Evolutionary conservation across 2,113 vertebrate genomes (phyloP).

Genomic region (Apteryx mantelli): DNA sequence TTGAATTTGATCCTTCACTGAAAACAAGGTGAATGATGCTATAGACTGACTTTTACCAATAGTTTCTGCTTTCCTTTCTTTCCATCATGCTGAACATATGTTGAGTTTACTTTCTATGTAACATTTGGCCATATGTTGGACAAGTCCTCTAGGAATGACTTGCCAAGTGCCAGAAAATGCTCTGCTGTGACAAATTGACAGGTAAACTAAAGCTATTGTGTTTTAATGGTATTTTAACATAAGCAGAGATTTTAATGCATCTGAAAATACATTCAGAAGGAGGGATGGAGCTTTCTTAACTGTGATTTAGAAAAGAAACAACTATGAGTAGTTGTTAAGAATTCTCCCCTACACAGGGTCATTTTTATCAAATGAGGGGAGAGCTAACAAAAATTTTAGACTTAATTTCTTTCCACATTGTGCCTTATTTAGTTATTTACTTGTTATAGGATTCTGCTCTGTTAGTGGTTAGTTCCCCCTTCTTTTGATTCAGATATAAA

Average conservation of each 20-base stretch:
- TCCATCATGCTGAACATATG: background rate
- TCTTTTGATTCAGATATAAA: background rate
- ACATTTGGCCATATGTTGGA: slow-evolving; percentile 24
- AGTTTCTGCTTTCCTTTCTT: background rate
- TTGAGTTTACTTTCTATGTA: background rate
- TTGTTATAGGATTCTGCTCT: background rate
- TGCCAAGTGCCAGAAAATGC: background rate
- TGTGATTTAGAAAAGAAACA: background rate
- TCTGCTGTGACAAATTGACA: background rate
- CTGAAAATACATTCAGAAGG: background rate
- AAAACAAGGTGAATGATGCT: background rate
- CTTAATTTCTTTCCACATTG: background rate
- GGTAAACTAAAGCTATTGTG: background rate
- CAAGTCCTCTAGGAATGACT: slow-evolving; percentile 28
- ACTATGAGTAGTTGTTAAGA: background rate
- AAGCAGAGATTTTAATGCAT: background rate
- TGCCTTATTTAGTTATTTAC: background rate
- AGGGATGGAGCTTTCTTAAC: background rate
- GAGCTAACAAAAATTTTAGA: background rate
- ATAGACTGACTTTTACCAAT: background rate
- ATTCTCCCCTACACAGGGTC: rapidly evolving
- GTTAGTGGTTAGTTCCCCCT: background rate
- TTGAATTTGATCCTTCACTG: background rate
- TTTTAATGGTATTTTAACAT: background rate
- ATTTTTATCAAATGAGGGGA: background rate